Percentiles rank a stretch among this genome's conserved stretches.
phyloP scores from a whole-genome alignment of 2,888 invertebrate species.

The Villa cingulata region DNA sequence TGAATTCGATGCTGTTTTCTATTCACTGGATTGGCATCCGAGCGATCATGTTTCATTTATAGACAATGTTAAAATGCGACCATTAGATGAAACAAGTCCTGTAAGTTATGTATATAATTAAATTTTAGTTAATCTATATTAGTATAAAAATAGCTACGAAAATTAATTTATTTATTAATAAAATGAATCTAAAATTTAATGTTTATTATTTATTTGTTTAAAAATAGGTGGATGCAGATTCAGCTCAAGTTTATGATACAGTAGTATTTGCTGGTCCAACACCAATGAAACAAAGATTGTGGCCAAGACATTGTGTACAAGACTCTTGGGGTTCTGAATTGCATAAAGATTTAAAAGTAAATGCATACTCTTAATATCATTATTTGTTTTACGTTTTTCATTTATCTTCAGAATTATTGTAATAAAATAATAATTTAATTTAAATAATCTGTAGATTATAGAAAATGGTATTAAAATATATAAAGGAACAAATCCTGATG shows the following conservation, averaged over 20 bases:
- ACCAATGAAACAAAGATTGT: constrained; percentile 74
- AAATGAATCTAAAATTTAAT: neutral
- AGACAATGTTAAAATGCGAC: constrained; percentile 71
- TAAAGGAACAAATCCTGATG: constrained; percentile 86
- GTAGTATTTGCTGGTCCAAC: constrained; percentile 85
- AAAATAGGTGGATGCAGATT: constrained; percentile 51
- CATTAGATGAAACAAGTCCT: constrained; percentile 58
- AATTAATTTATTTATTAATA: too few species aligned
- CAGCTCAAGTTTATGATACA: constrained; percentile 74
- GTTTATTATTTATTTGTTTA: neutral
- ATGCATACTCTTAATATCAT: neutral
- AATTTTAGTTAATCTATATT: neutral
- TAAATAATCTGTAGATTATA: constrained; percentile 40
- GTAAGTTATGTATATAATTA: constrained; percentile 36
- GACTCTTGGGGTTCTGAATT: constrained; percentile 90
- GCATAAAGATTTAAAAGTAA: constrained; percentile 76
- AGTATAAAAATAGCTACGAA: neutral
- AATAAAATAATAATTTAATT: too few species aligned
- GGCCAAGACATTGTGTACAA: constrained; percentile 95
- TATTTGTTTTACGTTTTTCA: neutral
- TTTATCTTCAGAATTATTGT: neutral
- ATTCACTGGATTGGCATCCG: constrained; percentile 96
- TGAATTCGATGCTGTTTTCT: constrained; percentile 77
- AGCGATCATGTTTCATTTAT: constrained; percentile 91
- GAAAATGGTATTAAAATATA: constrained; percentile 68